Conservation (phyloP, 2,888 invertebrate genomes). For the Dynastes tityus region DNA sequence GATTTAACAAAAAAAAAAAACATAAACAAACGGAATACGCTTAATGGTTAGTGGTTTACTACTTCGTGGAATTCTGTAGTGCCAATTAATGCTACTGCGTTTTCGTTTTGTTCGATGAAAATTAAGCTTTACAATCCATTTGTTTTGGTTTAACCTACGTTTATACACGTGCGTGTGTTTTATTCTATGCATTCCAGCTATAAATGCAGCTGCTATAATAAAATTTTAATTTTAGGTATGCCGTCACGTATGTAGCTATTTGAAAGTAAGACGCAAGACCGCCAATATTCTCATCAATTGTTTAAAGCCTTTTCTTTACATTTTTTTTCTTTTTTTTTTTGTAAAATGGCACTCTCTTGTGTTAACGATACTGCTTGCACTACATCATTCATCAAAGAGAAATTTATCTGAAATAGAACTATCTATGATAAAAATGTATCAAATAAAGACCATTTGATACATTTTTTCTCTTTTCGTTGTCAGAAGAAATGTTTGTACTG, state of each 20-base stretch:
- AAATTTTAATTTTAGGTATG: constrained; percentile 34
- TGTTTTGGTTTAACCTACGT: constrained; percentile 6
- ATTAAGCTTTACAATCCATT: constrained; percentile 1
- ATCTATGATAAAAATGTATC: too few relatives aligned
- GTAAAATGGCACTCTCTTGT: too few relatives aligned
- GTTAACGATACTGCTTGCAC: too few relatives aligned
- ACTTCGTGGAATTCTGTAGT: not conserved
- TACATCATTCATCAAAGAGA: too few relatives aligned
- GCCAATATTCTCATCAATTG: not conserved
- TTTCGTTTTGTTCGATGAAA: not conserved
- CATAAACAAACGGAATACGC: not conserved
- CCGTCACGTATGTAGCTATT: constrained; percentile 25
- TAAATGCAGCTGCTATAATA: constrained; percentile 34
- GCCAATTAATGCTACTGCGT: not conserved
- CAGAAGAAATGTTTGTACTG: too few relatives aligned
- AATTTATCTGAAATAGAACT: too few relatives aligned
- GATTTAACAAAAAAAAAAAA: not conserved
- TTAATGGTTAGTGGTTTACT: not conserved
- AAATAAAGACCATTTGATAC: too few relatives aligned
- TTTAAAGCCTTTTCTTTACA: not conserved
- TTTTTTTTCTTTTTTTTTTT: too few relatives aligned
- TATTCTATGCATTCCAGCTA: constrained; percentile 25
- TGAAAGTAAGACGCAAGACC: constrained; percentile 28
- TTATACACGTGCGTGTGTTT: constrained; percentile 21
- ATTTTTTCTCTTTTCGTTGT: too few relatives aligned